These are phyloP conservation scores for Synergus laeviventris DNA, from an alignment of 2,888 invertebrate genomes.

Conservation along the genomic window DNA sequence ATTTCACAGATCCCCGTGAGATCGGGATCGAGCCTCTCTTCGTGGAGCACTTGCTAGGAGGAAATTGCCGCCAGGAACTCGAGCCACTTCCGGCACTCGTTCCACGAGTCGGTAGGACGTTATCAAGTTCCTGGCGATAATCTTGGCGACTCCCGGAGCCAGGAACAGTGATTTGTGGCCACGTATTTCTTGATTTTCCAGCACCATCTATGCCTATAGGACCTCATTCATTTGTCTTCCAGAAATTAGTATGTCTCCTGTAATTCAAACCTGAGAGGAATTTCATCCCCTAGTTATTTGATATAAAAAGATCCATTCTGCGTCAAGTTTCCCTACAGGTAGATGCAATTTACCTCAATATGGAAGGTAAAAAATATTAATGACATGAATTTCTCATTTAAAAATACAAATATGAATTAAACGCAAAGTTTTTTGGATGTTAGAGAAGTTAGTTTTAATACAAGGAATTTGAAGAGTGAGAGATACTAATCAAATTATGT, in stretches of 20 bases:
- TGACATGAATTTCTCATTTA: no score
- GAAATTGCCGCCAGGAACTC: slow-evolving; percentile 70
- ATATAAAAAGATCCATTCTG: no score
- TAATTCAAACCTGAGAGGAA: slow-evolving; percentile 44
- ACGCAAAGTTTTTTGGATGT: no score
- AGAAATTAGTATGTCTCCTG: slow-evolving; percentile 46
- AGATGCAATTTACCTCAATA: no score
- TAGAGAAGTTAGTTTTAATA: not conserved
- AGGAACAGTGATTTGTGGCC: slow-evolving; percentile 58
- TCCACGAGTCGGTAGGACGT: slow-evolving; percentile 58
- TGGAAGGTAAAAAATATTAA: no score
- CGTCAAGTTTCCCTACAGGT: no score
- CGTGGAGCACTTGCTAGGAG: slow-evolving; percentile 57
- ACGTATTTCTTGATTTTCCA: slow-evolving; percentile 59
- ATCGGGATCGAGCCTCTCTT: slow-evolving; percentile 45
- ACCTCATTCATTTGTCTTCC: slow-evolving; percentile 50
- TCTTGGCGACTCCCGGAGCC: slow-evolving; percentile 54
- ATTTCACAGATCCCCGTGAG: slow-evolving; percentile 33
- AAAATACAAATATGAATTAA: not conserved
- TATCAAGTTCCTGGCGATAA: slow-evolving; percentile 69
- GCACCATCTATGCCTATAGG: slow-evolving; percentile 43
- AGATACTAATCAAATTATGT: not conserved
- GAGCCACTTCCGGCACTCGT: slow-evolving; percentile 65
- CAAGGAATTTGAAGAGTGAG: not conserved
- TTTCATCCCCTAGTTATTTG: not conserved